Base-by-base conservation (phyloP, 2,113 vertebrate genomes). In the Grus americana region DNA sequence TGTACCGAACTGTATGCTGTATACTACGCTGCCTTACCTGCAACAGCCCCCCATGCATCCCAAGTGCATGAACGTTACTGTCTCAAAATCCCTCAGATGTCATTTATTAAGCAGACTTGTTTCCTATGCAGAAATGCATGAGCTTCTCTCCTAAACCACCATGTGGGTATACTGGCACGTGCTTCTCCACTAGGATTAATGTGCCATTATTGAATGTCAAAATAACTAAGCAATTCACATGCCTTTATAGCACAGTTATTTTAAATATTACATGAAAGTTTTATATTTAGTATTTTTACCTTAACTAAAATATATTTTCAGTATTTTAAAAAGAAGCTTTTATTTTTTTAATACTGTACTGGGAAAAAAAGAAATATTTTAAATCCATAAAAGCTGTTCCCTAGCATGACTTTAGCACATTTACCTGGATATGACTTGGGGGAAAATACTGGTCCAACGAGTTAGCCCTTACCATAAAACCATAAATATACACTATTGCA, bases 261-360 rank as follows among this genome's bases (percentile, higher is more conserved):
- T 97, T 96, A 95, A 97, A 94, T 96, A 84, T 86, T 85, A 62
- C 91, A 55, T 96, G 67, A 88, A 89, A 78, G n/a, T 87, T 92
- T 96, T 97, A 94, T 97, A 95, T 94, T 93, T 97, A 95, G 93
- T 94, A 84, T 92, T 96, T 97, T 97, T 97, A 86, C 97, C 92
- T 97, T 91, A 96, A 95, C 88, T 94, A 93, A 97, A 96, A 95
- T 95, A 86, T 95, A 94, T 97, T 96, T 97, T 97, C 96, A 85
- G 70, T 93, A 79, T 96, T 95, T 93, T 85, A 6, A 93, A 91
- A 96, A 95, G 88, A 97, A 95, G 54, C 72, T 94, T 97, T 88
- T 97, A 97, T 97, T 97, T 97, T 97, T 97, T 94, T 97, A 97
- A 93, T 91, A 91, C 78, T 94, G 89, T 97, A 94, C 85, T 52